A percentile compares a stretch with the other conserved stretches of the same genome.
These are phyloP conservation scores for Phalloptychus januarius DNA, from an alignment of 2,797 vertebrate species.

Conservation along the genomic window DNA sequence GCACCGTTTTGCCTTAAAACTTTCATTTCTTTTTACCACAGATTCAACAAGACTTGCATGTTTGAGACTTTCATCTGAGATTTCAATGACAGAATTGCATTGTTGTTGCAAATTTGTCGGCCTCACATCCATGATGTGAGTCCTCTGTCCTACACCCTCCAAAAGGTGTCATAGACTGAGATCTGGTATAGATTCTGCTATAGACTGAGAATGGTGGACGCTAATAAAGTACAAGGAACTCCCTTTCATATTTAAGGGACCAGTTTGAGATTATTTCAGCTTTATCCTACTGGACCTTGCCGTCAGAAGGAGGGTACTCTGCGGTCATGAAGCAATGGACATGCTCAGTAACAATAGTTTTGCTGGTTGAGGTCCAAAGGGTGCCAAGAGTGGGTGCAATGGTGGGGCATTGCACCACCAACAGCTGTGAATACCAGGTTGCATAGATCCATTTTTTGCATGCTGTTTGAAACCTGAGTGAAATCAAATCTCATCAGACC, in stretches of 20 bases:
- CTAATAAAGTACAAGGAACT: background rate
- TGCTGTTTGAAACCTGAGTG: background rate
- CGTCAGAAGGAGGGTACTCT: background rate
- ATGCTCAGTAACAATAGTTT: background rate
- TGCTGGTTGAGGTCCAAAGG: background rate
- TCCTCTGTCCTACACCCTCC: background rate
- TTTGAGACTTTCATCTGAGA: background rate
- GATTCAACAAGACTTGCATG: background rate
- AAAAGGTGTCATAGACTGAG: background rate
- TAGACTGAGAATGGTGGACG: background rate
- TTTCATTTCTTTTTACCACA: background rate
- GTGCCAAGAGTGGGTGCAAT: background rate
- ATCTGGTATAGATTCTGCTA: background rate
- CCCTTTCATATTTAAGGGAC: background rate
- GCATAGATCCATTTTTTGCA: background rate
- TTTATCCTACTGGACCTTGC: background rate
- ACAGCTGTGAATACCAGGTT: background rate
- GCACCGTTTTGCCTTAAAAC: background rate
- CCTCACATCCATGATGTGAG: background rate
- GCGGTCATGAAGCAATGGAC: background rate
- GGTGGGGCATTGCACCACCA: background rate
- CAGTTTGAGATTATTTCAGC: background rate
- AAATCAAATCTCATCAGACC: background rate
- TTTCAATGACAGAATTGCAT: background rate
- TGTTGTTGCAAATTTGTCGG: background rate